Percentiles rank a stretch among this genome's conserved stretches.
Evolutionary conservation across 2,113 vertebrate species (phyloP).

Genomic region (Myiozetetes cayanensis): DNA sequence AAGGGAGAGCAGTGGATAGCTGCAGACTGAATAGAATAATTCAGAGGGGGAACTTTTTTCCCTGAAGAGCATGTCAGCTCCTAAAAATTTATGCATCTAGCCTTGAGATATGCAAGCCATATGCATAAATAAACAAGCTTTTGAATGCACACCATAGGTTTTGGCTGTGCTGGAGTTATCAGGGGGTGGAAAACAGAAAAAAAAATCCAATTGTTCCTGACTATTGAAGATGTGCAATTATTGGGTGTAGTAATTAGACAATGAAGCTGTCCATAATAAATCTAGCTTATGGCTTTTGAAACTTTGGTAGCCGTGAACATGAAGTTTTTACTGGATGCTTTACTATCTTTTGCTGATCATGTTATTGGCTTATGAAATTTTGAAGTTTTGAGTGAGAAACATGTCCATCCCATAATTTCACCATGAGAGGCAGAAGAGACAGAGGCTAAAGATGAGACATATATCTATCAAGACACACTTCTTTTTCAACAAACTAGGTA

Average conservation of each 20-base stretch:
- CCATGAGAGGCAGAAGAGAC: background rate
- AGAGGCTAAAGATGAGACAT: background rate
- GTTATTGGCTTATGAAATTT: background rate
- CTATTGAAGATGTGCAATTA: slow-evolving; percentile 35
- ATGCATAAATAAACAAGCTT: slow-evolving; percentile 65
- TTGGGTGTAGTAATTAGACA: slow-evolving; percentile 50
- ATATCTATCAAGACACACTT: background rate
- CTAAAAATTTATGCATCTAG: slow-evolving; percentile 65
- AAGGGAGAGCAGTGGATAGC: slow-evolving; percentile 32
- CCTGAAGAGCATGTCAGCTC: slow-evolving; percentile 33
- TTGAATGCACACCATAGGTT: background rate
- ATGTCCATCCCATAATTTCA: background rate
- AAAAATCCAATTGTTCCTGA: background rate
- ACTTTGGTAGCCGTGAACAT: background rate
- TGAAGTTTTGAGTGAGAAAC: background rate
- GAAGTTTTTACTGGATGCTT: background rate
- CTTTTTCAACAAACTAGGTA: background rate
- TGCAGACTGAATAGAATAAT: slow-evolving; percentile 47
- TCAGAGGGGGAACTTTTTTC: slow-evolving; percentile 7
- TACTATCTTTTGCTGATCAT: background rate
- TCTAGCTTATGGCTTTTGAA: background rate
- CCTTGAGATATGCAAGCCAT: slow-evolving; percentile 59
- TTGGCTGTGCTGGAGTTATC: background rate
- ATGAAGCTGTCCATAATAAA: slow-evolving; percentile 37
- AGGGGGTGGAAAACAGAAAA: background rate